Base-by-base conservation (phyloP, 1,140 invertebrate genomes). In the Polypedilum pembai region DNA sequence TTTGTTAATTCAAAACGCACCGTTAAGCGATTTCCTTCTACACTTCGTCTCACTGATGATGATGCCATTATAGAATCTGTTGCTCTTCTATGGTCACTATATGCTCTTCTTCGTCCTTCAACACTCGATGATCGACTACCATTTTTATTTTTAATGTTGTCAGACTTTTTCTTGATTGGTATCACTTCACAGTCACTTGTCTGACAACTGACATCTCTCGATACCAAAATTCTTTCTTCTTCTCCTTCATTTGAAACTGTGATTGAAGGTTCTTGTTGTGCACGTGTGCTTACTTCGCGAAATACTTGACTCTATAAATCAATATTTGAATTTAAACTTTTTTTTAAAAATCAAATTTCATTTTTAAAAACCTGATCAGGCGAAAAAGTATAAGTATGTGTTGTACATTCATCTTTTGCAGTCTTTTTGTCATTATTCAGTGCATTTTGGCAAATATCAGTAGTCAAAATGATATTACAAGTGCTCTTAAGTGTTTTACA, bases 381-480 rank as follows among this genome's bases (percentile, higher is more conserved):
- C 10, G 76, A 74, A 33, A 82, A 79, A n/a, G 74, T 77, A 66
- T 77, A 78, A 73, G 63, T 75, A 20, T 73, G 77, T 75, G 75
- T 77, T 73, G 79, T 80, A 75, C 80, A 80, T 73, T 80, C 3
- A 79, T 77, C 75, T 81, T 80, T n/a, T 80, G 80, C n/a, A 78
- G 78, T 24, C 75, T 20, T 74, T 73, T 56, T 21, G 66, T 17
- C 1, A 75, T 7, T 20, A 73, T 18, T 69, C 33, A 66, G 7
- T 17, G 77, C 73, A 2, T 78, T 74, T 4, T 79, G 78, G 73
- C 81, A 56, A 74, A 82, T 80, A 74, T 82, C 80, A 0, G 80
- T 80, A 18, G 83, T 85, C n/a, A 88, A 79, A 8, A 88, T 84
- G 56, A 91, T 91, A 77, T 86, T 91, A 77, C 88, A 90, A 0